phyloP scores from a whole-genome alignment of 2,113 vertebrate species.

The Nibea albiflora region DNA sequence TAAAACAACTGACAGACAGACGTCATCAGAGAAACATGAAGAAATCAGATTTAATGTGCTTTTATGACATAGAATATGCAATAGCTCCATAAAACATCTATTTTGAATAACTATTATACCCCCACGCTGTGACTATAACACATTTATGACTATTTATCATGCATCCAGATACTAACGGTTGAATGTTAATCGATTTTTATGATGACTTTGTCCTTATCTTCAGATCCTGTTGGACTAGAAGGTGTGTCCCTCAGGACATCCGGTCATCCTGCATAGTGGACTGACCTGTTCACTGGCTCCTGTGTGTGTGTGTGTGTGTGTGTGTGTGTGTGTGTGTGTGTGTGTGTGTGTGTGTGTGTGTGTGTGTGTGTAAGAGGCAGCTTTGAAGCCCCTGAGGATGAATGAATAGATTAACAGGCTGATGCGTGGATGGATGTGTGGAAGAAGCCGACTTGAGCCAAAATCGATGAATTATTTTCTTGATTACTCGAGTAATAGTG shows the following conservation, averaged over 20 bases:
- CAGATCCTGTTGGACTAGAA: background rate
- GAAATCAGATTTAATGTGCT: background rate
- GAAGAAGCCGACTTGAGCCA: background rate
- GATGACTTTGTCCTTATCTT: background rate
- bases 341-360: conserved; percentile 19
- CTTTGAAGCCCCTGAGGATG: background rate
- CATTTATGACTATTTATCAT: background rate
- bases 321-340: conserved; percentile 32
- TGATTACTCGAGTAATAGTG: background rate
- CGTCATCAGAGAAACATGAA: background rate
- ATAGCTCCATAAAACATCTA: background rate
- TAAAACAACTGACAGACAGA: background rate
- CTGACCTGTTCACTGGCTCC: conserved; percentile 55
- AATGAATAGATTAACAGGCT: conserved; percentile 2
- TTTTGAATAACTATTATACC: background rate
- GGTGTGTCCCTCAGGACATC: conserved; percentile 34
- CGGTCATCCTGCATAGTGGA: conserved; percentile 36
- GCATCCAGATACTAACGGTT: background rate
- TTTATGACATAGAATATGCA: conserved; percentile 20
- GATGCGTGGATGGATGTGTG: conserved; percentile 7
- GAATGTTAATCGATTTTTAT: background rate
- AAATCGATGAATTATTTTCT: too few species aligned
- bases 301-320: conserved; percentile 32
- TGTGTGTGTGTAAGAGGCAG: conserved; percentile 5
- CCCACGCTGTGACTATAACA: background rate